These are phyloP conservation scores for Plumapathes pennacea DNA, from an alignment of 92 coral and sea anemone species.

Conservation along the genomic window DNA sequence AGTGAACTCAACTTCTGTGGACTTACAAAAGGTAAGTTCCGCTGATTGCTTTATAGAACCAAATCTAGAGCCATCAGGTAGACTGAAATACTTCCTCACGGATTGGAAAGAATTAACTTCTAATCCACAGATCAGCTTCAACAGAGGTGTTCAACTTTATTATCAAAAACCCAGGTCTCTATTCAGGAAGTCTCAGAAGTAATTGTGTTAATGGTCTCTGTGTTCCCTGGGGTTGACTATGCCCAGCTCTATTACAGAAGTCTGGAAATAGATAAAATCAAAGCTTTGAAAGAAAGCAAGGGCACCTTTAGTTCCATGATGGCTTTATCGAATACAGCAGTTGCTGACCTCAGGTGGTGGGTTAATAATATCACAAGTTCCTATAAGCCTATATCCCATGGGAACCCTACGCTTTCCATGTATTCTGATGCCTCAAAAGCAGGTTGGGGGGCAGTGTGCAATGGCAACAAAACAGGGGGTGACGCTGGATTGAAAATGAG, in stretches of 20 bases:
- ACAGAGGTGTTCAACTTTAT: constrained; percentile 28
- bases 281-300: constrained; percentile 15
- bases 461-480: constrained; percentile 40
- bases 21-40: constrained; percentile 16
- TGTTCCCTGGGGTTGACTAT: constrained; percentile 38
- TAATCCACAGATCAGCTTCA: constrained; percentile 13
- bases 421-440: constrained; percentile 59
- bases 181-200: constrained; percentile 25
- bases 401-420: constrained; percentile 10
- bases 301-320: constrained; percentile 7
- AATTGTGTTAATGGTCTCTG: constrained; percentile 32
- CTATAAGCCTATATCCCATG: constrained; percentile 21
- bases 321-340: constrained; percentile 10
- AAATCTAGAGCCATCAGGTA: constrained; percentile 1
- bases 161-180: constrained; percentile 17
- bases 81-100: constrained; percentile 5
- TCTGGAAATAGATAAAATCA: constrained; percentile 22
- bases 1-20: constrained; percentile 4
- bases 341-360: constrained; percentile 58
- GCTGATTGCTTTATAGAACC: background rate
- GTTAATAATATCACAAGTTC: constrained; percentile 7
- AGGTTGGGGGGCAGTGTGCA: constrained; percentile 56
- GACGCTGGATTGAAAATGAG: constrained; percentile 45
- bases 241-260: constrained; percentile 45
- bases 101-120: constrained; percentile 1